Evolutionary conservation across 2,888 invertebrate genomes (phyloP).

Genomic region (Microctonus aethiopoides): DNA sequence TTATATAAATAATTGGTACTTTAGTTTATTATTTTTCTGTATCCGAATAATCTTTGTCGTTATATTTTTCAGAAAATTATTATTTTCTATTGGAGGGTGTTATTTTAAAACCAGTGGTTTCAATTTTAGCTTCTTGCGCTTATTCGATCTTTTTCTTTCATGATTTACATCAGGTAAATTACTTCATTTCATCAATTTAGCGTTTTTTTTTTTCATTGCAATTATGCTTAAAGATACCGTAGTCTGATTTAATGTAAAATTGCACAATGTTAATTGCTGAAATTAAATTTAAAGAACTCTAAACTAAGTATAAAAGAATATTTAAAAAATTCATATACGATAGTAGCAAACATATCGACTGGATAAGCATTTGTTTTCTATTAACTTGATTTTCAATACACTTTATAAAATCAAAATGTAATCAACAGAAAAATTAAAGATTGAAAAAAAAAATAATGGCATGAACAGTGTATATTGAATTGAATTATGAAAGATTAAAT

Average conservation of each 20-base stretch:
- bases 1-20: conserved; percentile 74
- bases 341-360: neutral
- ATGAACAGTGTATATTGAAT: neutral
- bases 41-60: conserved; percentile 61
- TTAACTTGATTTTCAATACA: neutral
- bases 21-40: conserved; percentile 75
- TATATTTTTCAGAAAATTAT: conserved; percentile 14
- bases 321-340: neutral
- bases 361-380: neutral
- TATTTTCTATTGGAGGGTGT: too few relatives aligned
- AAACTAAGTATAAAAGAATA: neutral
- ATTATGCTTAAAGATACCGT: neutral
- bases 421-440: neutral
- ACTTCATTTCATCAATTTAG: too few relatives aligned
- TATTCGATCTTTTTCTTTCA: conserved; percentile 7
- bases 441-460: neutral
- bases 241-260: neutral
- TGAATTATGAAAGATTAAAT: neutral
- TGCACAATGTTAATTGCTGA: neutral
- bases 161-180: too few relatives aligned
- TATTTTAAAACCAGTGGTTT: too few relatives aligned
- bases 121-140: too few relatives aligned
- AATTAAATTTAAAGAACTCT: neutral
- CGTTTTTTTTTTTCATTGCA: neutral
- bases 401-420: neutral